A percentile compares a stretch with the other conserved stretches of the same genome.
phyloP scores from a whole-genome alignment of 92 coral and sea anemone genomes.

The Heliopora coerulea region DNA sequence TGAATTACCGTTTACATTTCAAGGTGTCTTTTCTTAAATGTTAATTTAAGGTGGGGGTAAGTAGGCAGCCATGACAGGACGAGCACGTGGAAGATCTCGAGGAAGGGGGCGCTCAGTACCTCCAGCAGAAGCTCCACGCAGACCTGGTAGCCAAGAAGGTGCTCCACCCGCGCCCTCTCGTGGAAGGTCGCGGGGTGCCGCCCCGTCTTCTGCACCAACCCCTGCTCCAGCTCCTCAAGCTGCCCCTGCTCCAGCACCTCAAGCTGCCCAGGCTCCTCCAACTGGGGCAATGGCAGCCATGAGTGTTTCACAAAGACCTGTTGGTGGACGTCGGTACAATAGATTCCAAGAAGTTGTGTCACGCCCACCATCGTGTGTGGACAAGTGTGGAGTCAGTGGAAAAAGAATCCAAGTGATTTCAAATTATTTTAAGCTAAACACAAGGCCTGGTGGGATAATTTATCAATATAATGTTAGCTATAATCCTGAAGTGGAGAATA shows the following conservation, averaged over 20 bases:
- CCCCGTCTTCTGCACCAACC: slow-evolving; percentile 54
- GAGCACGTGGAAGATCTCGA: slow-evolving; percentile 86
- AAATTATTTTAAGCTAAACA: slow-evolving; percentile 67
- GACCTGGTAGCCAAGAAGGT: slow-evolving; percentile 76
- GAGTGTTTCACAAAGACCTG: slow-evolving; percentile 60
- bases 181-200: slow-evolving; percentile 92
- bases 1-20: no score
- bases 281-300: slow-evolving; percentile 72
- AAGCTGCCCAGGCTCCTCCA: slow-evolving; percentile 60
- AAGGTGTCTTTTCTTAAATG: no score
- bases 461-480: slow-evolving; percentile 88
- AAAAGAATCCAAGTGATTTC: slow-evolving; percentile 45
- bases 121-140: slow-evolving; percentile 61
- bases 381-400: slow-evolving; percentile 74
- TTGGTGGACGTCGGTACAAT: slow-evolving; percentile 24
- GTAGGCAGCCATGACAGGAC: slow-evolving; percentile 76
- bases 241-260: slow-evolving; percentile 27
- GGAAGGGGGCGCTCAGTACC: slow-evolving; percentile 80
- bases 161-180: slow-evolving; percentile 57
- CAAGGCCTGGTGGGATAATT: slow-evolving; percentile 47
- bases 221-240: slow-evolving; percentile 58
- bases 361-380: slow-evolving; percentile 54
- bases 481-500: slow-evolving; percentile 77
- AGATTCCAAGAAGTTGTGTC: slow-evolving; percentile 47
- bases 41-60: background rate